phyloP scores from a whole-genome alignment of 2,888 invertebrate genomes.

The Selenia dentaria region DNA sequence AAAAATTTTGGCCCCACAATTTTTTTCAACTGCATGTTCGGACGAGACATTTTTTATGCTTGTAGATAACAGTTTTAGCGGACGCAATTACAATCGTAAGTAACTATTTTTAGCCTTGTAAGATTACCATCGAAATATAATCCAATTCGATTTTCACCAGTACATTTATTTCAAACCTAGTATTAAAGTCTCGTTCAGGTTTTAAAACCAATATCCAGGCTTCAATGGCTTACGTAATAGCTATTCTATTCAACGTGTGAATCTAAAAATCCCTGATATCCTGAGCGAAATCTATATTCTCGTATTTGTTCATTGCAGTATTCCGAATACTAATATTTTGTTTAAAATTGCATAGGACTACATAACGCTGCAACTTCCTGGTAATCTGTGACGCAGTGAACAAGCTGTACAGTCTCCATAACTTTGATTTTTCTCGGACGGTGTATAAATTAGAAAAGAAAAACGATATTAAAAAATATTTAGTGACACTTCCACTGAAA shows the following conservation, averaged over 20 bases:
- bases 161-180: not conserved
- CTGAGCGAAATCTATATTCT: not conserved
- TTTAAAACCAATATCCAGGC: constrained; percentile 1
- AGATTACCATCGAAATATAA: too few relatives aligned
- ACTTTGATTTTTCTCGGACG: not conserved
- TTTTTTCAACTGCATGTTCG: too few relatives aligned
- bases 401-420: constrained; percentile 3
- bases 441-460: too few relatives aligned
- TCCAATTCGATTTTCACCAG: not conserved
- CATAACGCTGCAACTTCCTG: not conserved
- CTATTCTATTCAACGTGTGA: constrained; percentile 2
- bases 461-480: too few relatives aligned
- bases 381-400: too few relatives aligned
- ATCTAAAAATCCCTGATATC: constrained; percentile 4
- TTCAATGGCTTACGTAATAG: not conserved
- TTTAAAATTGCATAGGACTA: constrained; percentile 13
- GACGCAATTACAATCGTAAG: too few relatives aligned
- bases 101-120: too few relatives aligned
- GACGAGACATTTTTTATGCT: too few relatives aligned
- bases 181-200: not conserved
- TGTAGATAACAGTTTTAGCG: too few relatives aligned
- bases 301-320: constrained; percentile 20
- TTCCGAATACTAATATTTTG: constrained; percentile 21
- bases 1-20: too few relatives aligned
- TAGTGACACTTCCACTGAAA: too few relatives aligned